phyloP scores from a whole-genome alignment of 1,140 invertebrate species.

The Habropoda laboriosa region DNA sequence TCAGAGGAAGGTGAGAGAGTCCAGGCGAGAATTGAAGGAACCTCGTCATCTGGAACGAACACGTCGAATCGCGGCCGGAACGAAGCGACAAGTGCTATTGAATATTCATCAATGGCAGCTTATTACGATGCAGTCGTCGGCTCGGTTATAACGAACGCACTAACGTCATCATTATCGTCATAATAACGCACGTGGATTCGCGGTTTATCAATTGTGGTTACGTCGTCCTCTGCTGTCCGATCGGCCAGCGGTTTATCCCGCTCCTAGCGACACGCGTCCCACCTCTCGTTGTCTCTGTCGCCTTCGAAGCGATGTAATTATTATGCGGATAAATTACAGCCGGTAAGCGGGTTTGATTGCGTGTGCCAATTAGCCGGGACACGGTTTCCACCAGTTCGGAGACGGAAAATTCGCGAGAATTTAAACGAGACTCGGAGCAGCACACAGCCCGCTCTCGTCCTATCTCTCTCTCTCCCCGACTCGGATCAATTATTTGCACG shows the following conservation, averaged over 20 bases:
- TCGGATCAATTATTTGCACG: neutral
- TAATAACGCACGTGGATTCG: conserved; percentile 52
- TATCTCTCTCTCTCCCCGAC: too few relatives aligned
- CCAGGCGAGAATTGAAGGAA: conserved; percentile 24
- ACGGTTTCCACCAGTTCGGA: conserved; percentile 8
- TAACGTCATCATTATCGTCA: conserved; percentile 65
- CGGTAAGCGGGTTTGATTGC: conserved; percentile 42
- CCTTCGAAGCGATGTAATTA: conserved; percentile 45
- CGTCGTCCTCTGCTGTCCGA: conserved; percentile 11
- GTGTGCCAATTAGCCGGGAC: conserved; percentile 45
- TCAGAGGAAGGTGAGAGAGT: neutral
- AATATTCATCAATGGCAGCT: conserved; percentile 63
- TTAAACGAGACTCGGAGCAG: conserved; percentile 11
- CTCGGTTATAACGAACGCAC: conserved; percentile 61
- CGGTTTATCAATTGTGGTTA: conserved; percentile 58
- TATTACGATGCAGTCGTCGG: conserved; percentile 58
- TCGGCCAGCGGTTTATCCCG: too few relatives aligned
- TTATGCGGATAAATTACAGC: conserved; percentile 44
- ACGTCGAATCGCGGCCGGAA: conserved; percentile 2
- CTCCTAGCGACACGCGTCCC: neutral
- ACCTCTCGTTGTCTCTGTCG: conserved; percentile 6
- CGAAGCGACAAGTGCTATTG: conserved; percentile 24
- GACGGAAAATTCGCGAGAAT: conserved; percentile 8
- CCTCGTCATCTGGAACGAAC: conserved; percentile 18
- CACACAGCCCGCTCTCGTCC: too few relatives aligned